Evolutionary conservation across 1,140 invertebrate species (phyloP).

Genomic region (Camponotus floridanus): DNA sequence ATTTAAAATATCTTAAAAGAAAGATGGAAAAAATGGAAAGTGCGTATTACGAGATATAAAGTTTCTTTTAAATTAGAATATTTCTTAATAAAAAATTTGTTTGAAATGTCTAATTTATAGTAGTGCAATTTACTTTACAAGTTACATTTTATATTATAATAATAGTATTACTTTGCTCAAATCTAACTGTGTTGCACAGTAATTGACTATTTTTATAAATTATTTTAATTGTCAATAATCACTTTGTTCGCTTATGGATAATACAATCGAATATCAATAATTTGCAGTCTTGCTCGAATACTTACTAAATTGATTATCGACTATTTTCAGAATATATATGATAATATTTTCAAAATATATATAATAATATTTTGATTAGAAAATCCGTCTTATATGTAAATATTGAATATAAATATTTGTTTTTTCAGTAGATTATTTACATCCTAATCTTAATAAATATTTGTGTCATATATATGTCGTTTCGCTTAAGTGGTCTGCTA

Average conservation of each 20-base stretch:
- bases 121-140: neutral
- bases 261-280: conserved; percentile 41
- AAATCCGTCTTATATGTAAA: neutral
- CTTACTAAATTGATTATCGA: conserved; percentile 35
- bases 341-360: conserved; percentile 41
- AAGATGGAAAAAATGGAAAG: neutral
- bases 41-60: conserved; percentile 6
- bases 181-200: neutral
- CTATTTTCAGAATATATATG: conserved; percentile 14
- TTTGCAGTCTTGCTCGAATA: conserved; percentile 50
- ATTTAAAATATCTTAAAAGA: neutral
- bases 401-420: conserved; percentile 11
- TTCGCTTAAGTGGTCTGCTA: conserved; percentile 60
- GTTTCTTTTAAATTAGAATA: conserved; percentile 24
- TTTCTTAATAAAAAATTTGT: conserved; percentile 10
- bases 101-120: neutral
- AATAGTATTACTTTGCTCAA: conserved; percentile 7
- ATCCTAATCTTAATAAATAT: neutral
- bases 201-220: conserved; percentile 34
- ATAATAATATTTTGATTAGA: conserved; percentile 28
- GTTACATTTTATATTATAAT: neutral
- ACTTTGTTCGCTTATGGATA: conserved; percentile 11
- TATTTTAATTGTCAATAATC: conserved; percentile 17
- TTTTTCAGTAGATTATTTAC: conserved; percentile 36
- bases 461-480: conserved; percentile 71